Percentiles rank a stretch among this genome's conserved stretches.
These are phyloP conservation scores for Brachypodius melanocephalos DNA, from an alignment of 2,113 vertebrate species.

Conservation along the genomic window DNA sequence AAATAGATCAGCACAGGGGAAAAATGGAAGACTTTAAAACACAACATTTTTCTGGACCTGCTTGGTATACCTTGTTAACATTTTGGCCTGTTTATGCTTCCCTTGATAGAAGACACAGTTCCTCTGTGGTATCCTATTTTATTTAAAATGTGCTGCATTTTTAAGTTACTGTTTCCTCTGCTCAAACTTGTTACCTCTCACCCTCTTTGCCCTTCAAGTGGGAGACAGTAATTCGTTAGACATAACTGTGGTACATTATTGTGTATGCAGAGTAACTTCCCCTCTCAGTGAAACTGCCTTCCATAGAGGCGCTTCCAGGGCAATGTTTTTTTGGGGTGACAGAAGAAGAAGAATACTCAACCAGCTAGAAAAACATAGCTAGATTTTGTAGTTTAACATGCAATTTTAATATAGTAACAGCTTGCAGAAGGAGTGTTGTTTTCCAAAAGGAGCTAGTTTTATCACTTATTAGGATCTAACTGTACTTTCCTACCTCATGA, in stretches of 20 bases:
- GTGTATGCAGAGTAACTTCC: neutral
- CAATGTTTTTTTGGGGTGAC: accelerated
- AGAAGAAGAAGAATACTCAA: neutral
- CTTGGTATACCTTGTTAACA: neutral
- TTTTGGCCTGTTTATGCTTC: neutral
- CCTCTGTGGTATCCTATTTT: neutral
- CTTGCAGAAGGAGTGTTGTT: neutral
- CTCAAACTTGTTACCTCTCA: neutral
- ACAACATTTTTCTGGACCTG: neutral
- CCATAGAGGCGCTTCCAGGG: neutral
- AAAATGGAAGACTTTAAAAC: neutral
- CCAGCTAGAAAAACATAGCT: neutral
- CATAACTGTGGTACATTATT: neutral
- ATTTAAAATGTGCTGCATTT: neutral
- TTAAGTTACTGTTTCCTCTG: neutral
- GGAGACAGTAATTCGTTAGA: neutral
- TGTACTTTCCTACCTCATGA: neutral
- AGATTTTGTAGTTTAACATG: neutral
- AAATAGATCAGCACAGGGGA: neutral
- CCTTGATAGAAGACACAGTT: neutral
- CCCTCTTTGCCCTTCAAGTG: neutral
- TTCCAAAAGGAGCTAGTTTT: neutral
- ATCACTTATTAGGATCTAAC: neutral
- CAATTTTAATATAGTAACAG: neutral
- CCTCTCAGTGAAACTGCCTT: neutral